Conservation (phyloP, 2,797 vertebrate species). For the Echeneis naucrates region DNA sequence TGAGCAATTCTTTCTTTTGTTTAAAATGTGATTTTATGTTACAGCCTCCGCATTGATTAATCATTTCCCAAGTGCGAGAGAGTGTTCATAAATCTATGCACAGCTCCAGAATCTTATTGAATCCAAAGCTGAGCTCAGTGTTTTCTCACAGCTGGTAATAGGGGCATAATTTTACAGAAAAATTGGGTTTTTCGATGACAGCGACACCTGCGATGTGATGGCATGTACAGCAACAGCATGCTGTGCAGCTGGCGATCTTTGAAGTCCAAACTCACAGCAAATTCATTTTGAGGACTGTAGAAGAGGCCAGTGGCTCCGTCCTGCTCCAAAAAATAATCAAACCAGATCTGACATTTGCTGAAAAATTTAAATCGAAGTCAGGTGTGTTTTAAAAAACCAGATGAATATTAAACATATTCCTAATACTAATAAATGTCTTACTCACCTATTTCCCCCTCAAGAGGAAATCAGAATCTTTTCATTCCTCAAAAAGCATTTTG, state of each 20-base stretch:
- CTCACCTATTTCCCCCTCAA: neutral
- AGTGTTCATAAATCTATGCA: neutral
- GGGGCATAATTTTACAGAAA: constrained; percentile 36
- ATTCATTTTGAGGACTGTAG: constrained; percentile 32
- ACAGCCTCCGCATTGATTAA: constrained; percentile 20
- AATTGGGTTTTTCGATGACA: constrained; percentile 29
- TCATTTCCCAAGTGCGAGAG: neutral
- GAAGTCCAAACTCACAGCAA: constrained; percentile 35
- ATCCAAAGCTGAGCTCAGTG: neutral
- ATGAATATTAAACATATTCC: constrained; percentile 19
- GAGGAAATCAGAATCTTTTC: neutral
- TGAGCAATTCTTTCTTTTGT: constrained; percentile 14
- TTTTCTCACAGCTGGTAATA: constrained; percentile 4
- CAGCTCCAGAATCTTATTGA: constrained; percentile 11
- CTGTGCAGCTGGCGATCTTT: constrained; percentile 39
- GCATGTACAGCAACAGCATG: constrained; percentile 8
- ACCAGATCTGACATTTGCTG: constrained; percentile 22
- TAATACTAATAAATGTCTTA: constrained; percentile 25
- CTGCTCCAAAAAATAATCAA: constrained; percentile 14
- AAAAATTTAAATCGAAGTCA: constrained; percentile 5
- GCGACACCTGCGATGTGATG: constrained; percentile 35
- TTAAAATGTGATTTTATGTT: constrained; percentile 7
- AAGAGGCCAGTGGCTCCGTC: constrained; percentile 15
- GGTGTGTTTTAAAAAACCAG: constrained; percentile 22
- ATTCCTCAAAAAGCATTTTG: constrained; percentile 1